Evolutionary conservation across 2,888 invertebrate genomes (phyloP).

Genomic region (Pediacus dermestoides): DNA sequence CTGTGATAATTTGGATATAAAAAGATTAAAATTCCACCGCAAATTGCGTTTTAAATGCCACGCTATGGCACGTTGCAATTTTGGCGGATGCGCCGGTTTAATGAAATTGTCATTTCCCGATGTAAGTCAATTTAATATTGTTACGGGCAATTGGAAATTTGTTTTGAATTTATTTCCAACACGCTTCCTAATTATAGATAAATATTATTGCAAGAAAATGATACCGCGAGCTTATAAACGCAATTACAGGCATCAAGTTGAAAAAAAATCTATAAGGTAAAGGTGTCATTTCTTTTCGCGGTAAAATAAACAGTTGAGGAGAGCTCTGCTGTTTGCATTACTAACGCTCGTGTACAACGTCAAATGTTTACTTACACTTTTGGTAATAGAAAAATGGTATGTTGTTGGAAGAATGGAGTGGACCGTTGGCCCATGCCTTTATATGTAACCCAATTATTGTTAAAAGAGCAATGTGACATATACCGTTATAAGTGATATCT

Average conservation of each 20-base stretch:
- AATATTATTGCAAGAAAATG: constrained; percentile 1
- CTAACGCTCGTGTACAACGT: constrained; percentile 43
- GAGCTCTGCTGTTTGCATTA: constrained; percentile 45
- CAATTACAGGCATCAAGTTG: neutral
- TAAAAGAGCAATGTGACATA: constrained; percentile 5
- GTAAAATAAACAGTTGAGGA: constrained; percentile 30
- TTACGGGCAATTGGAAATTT: too few relatives aligned
- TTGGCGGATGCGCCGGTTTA: too few relatives aligned
- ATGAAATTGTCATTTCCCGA: too few relatives aligned
- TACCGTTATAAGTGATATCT: constrained; percentile 5
- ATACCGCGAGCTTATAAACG: constrained; percentile 3
- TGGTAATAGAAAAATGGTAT: constrained; percentile 47
- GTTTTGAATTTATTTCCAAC: too few relatives aligned
- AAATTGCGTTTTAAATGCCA: too few relatives aligned
- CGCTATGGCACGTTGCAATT: too few relatives aligned
- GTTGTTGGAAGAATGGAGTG: constrained; percentile 43
- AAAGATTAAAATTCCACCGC: too few relatives aligned
- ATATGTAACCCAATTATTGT: constrained; percentile 22
- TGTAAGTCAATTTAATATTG: too few relatives aligned
- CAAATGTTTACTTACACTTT: constrained; percentile 49
- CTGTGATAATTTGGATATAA: too few relatives aligned
- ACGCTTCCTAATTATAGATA: neutral
- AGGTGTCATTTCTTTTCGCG: constrained; percentile 9
- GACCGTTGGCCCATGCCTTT: constrained; percentile 23
- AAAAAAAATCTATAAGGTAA: constrained; percentile 6